phyloP scores from a whole-genome alignment of 2,113 vertebrate genomes.

The Glaucidium brasilianum region DNA sequence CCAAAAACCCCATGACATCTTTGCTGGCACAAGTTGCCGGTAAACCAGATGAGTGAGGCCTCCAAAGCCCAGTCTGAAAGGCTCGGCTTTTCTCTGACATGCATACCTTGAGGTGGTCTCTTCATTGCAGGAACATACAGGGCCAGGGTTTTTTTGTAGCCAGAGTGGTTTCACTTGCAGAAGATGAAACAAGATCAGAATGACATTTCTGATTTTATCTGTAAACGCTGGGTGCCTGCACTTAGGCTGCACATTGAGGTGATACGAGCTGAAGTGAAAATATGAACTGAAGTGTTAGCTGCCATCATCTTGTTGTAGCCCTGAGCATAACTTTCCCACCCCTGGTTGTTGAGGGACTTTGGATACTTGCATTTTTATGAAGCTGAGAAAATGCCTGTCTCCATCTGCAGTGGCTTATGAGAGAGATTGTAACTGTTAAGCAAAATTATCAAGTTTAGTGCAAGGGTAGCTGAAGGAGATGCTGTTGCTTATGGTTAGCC shows the following conservation, averaged over 20 bases:
- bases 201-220: constrained; percentile 19
- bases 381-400: background rate
- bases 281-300: background rate
- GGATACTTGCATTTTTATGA: background rate
- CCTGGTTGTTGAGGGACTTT: background rate
- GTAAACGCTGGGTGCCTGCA: background rate
- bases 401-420: background rate
- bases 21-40: background rate
- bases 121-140: accelerated
- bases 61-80: accelerated
- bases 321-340: background rate
- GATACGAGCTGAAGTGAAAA: background rate
- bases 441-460: background rate
- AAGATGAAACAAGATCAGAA: background rate
- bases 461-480: background rate
- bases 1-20: background rate
- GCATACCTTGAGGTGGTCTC: background rate
- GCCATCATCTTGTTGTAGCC: background rate
- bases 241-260: background rate
- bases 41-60: background rate
- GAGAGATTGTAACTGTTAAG: background rate
- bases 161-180: background rate
- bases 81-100: accelerated
- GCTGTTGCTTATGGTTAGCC: background rate
- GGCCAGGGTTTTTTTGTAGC: background rate